These are phyloP conservation scores for Brachirus orientalis DNA, from an alignment of 2,113 vertebrate species.

Conservation along the genomic window DNA sequence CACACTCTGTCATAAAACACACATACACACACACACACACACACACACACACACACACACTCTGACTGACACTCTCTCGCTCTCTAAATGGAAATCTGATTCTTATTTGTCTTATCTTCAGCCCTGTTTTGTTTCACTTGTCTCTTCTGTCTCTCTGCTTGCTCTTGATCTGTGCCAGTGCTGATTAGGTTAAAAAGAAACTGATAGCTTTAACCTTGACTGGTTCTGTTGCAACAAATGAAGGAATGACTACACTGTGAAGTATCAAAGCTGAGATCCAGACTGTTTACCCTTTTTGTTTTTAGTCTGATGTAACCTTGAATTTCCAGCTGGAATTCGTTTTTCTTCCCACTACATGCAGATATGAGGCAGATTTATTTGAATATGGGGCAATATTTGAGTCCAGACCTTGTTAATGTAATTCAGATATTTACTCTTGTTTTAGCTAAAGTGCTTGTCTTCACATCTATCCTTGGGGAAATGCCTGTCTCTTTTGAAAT, in stretches of 20 bases:
- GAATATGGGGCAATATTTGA: neutral
- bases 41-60: neutral
- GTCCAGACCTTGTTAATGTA: too few species aligned
- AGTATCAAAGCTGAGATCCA: neutral
- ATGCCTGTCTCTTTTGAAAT: too few species aligned
- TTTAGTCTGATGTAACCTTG: neutral
- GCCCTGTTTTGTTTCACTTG: neutral
- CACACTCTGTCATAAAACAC: conserved; percentile 32
- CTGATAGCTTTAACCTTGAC: conserved; percentile 22
- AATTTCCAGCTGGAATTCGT: neutral
- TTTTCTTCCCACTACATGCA: too few species aligned
- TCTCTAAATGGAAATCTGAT: conserved; percentile 4
- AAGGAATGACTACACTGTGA: neutral
- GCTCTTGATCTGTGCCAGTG: neutral
- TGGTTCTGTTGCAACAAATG: neutral
- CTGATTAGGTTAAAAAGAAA: conserved; percentile 18
- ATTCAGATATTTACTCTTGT: too few species aligned
- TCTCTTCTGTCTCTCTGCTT: neutral
- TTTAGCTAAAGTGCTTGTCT: too few species aligned
- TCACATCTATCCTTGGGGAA: neutral
- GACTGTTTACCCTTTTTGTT: neutral
- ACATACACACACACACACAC: neutral
- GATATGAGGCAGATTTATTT: too few species aligned
- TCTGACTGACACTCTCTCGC: neutral
- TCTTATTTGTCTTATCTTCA: conserved; percentile 15